These are phyloP conservation scores for Ophioderma brevispina DNA, from an alignment of 35 echinoderm and acorn worm genomes.

Conservation along the genomic window DNA sequence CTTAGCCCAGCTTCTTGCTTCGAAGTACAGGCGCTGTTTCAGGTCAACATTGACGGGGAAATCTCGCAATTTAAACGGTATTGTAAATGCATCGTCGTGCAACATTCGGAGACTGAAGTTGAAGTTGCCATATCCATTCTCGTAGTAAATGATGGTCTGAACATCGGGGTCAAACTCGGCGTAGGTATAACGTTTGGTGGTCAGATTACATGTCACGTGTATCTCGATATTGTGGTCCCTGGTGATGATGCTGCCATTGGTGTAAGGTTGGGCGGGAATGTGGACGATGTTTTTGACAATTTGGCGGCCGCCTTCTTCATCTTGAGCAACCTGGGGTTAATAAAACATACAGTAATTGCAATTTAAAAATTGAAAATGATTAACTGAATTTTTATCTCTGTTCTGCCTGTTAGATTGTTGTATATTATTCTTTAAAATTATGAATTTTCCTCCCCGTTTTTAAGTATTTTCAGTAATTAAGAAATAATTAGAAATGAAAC, in stretches of 20 bases:
- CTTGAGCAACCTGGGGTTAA: background rate
- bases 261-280: constrained; percentile 38
- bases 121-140: constrained; percentile 33
- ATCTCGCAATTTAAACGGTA: background rate
- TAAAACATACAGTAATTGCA: background rate
- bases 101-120: constrained; percentile 26
- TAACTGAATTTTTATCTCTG: background rate
- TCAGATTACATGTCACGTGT: constrained; percentile 26
- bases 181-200: background rate
- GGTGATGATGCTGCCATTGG: constrained; percentile 30
- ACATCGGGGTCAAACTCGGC: constrained; percentile 34
- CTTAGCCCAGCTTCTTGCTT: background rate
- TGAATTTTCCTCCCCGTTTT: too few species aligned
- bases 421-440: background rate
- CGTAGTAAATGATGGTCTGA: constrained; percentile 33
- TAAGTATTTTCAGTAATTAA: too few species aligned
- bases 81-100: background rate
- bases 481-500: too few species aligned
- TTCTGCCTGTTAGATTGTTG: background rate
- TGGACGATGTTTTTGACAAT: constrained; percentile 12
- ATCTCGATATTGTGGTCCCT: constrained; percentile 30
- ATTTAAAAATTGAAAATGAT: background rate
- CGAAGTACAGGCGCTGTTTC: constrained; percentile 21
- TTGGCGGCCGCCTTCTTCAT: background rate
- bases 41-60: constrained; percentile 27